Conservation (phyloP, 2,113 vertebrate genomes). For the Pteruthius melanotis region DNA sequence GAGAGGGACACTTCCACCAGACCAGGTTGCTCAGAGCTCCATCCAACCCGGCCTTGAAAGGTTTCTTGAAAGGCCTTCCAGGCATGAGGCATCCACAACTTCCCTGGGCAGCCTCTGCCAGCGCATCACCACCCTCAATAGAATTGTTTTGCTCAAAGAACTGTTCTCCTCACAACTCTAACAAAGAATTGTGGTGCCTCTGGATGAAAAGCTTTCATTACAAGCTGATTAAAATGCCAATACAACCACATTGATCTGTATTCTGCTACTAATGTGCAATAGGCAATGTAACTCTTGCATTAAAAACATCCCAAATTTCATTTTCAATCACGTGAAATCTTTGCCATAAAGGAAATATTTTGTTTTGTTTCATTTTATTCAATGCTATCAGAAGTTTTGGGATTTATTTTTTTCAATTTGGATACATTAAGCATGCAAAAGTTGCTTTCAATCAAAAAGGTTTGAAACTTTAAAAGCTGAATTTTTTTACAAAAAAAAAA, state of each 20-base stretch:
- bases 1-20: not conserved
- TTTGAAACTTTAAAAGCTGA: not conserved
- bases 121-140: fast-evolving
- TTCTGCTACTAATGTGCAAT: not conserved
- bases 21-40: not conserved
- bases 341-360: not conserved
- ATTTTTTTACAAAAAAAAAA: not conserved
- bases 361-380: not conserved
- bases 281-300: not conserved
- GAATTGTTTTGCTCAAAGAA: not conserved
- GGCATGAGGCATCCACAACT: not conserved
- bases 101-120: not conserved
- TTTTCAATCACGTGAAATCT: not conserved
- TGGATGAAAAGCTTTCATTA: not conserved
- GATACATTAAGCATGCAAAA: not conserved
- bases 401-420: not conserved
- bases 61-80: too few relatives aligned
- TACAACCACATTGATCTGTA: not conserved
- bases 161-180: not conserved
- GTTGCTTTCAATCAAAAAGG: not conserved
- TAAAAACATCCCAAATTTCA: not conserved
- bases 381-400: not conserved
- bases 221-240: not conserved
- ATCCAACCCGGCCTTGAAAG: not conserved
- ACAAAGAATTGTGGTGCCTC: not conserved